These are phyloP conservation scores for Athene cunicularia DNA, from an alignment of 2,113 vertebrate species.

Conservation along the genomic window DNA sequence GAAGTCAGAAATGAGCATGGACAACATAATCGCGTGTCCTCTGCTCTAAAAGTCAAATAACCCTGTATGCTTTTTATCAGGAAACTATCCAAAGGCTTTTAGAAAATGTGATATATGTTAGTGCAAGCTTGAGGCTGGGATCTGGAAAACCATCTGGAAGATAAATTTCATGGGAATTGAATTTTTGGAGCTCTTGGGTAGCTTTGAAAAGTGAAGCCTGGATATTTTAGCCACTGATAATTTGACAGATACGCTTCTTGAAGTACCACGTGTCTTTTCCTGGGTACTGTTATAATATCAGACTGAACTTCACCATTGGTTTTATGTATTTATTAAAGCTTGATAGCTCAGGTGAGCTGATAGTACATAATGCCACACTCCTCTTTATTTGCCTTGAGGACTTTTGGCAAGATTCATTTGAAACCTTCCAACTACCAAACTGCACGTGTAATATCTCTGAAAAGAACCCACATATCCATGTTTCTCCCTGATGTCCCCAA, in stretches of 20 bases:
- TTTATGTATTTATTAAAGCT: not conserved
- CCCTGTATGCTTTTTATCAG: not conserved
- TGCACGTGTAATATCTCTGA: not conserved
- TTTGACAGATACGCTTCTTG: not conserved
- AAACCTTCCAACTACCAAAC: not conserved
- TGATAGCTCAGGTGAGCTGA: not conserved
- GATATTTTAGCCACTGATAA: not conserved
- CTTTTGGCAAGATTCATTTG: not conserved
- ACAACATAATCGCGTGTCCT: not conserved
- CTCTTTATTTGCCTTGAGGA: not conserved
- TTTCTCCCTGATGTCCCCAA: not conserved
- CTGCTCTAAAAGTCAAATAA: not conserved
- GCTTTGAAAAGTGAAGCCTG: not conserved
- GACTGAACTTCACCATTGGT: not conserved
- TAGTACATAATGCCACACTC: not conserved
- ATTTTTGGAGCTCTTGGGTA: not conserved
- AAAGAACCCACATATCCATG: accelerated
- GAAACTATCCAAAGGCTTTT: not conserved
- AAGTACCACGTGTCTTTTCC: not conserved
- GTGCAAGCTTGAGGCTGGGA: not conserved
- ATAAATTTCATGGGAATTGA: not conserved
- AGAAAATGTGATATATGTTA: not conserved
- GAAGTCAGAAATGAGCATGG: not conserved
- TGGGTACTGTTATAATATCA: not conserved
- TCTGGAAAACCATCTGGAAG: not conserved